Evolutionary conservation across 2,888 invertebrate species (phyloP).

Genomic region (Cistogaster globosa): DNA sequence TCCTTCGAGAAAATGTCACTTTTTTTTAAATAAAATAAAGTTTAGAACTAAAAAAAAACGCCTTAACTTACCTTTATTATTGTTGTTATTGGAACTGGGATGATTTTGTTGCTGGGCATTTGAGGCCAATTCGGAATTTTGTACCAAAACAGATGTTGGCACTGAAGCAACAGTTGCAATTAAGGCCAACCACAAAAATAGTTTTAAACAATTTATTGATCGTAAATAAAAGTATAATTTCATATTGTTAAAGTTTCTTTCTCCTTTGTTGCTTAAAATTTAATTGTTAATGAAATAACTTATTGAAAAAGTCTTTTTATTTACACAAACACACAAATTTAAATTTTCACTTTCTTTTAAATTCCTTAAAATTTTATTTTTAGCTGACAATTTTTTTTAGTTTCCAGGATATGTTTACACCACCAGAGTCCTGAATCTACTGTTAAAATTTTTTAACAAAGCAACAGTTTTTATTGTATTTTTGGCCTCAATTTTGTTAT

Average conservation of each 20-base stretch:
- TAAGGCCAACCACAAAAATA: constrained; percentile 74
- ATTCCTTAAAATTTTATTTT: constrained; percentile 8
- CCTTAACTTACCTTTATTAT: constrained; percentile 70
- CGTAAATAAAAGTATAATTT: constrained; percentile 43
- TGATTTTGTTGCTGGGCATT: constrained; percentile 76
- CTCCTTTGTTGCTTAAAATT: constrained; percentile 5
- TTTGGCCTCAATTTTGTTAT: constrained; percentile 76
- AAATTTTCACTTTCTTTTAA: constrained; percentile 17
- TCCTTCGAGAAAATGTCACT: background rate
- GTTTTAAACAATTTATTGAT: constrained; percentile 56
- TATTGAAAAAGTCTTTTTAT: constrained; percentile 5
- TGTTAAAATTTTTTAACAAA: constrained; percentile 76
- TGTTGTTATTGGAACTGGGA: constrained; percentile 67
- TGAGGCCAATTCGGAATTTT: constrained; percentile 80
- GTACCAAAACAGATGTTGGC: constrained; percentile 82
- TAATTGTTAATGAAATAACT: background rate
- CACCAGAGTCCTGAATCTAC: constrained; percentile 81
- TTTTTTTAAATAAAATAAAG: background rate
- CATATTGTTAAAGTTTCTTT: constrained; percentile 41
- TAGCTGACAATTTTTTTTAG: constrained; percentile 22
- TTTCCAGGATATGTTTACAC: constrained; percentile 74
- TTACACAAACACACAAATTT: background rate
- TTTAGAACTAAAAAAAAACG: background rate
- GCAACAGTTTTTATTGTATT: constrained; percentile 81
- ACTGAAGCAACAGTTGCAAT: constrained; percentile 79